These are phyloP conservation scores for Nilaparvata lugens DNA, from an alignment of 1,140 invertebrate genomes.

Conservation along the genomic window DNA sequence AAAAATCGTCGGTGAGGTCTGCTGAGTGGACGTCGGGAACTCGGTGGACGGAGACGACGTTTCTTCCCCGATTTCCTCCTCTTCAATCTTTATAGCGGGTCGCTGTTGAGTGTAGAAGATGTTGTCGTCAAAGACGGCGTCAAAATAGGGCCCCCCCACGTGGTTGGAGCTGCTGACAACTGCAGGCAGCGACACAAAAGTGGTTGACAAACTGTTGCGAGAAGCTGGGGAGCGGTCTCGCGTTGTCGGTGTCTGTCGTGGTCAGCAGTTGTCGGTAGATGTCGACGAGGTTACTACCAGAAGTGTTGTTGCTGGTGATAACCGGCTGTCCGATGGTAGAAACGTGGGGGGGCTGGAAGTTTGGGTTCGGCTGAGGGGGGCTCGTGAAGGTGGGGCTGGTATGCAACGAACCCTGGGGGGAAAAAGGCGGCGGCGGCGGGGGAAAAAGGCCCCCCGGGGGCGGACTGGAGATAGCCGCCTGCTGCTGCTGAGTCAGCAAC, in stretches of 20 bases:
- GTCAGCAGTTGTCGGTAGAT: constrained; percentile 2
- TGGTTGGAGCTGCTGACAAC: constrained; percentile 7
- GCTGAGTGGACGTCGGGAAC: too few relatives aligned
- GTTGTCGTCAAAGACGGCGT: constrained; percentile 14
- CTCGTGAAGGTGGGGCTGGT: constrained; percentile 41
- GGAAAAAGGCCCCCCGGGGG: constrained; percentile 35
- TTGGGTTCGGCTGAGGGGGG: constrained; percentile 59
- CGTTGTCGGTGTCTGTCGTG: constrained; percentile 16
- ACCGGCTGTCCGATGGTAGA: constrained; percentile 47
- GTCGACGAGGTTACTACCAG: constrained; percentile 45
- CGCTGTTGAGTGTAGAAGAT: background rate
- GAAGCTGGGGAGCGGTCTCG: constrained; percentile 49
- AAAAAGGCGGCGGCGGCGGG: constrained; percentile 42
- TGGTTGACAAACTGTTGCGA: constrained; percentile 34
- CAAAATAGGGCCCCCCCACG: constrained; percentile 23
- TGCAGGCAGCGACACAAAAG: background rate
- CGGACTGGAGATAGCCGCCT: too few relatives aligned
- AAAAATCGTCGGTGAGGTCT: too few relatives aligned
- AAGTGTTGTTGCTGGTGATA: constrained; percentile 52
- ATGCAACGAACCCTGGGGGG: constrained; percentile 36
- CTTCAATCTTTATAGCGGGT: too few relatives aligned
- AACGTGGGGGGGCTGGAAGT: constrained; percentile 74
- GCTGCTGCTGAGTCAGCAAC: too few relatives aligned
- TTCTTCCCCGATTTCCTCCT: too few relatives aligned
- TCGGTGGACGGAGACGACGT: too few relatives aligned